Evolutionary conservation across 2,113 vertebrate species (phyloP), one percentile per base, ranked within the genome.

Genomic region (Eurypyga helias): DNA sequence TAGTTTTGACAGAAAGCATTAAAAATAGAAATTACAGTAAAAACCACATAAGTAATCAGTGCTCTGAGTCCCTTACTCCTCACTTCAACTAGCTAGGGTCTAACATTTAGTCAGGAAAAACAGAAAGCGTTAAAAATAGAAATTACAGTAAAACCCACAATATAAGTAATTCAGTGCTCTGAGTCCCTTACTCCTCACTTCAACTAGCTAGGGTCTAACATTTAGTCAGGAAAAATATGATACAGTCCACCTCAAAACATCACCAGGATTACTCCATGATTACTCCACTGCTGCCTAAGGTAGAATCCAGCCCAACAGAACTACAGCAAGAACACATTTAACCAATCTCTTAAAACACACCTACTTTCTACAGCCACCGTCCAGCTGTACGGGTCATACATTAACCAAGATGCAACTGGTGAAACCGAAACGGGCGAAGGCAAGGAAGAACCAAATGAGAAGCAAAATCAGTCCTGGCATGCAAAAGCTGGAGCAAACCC

Each of bases 371-470:
- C 5, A 43, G 62, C 23, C 1, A 0, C 4, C 46, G 24, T 58
- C 3, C 21, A 60, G 49, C 38, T 4, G 31, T 3, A n/a, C 2
- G 29, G 71, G 33, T 8, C 36, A 36, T 6, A 28, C 2, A 1
- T 4, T 7, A 60, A 54, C 0, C 0, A 38, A 45, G 33, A 29
- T 6, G n/a, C 1, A 0, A 14, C 18, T 4, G 11, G 9, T 38
- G 10, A 29, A 46, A 13, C 1, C 3, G 43, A 67, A 64, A 46
- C 0, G 0, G 36, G 57, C 8, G n/a, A 14, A 45, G 54, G 41
- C 18, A 33, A 36, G n/a, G 21, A 38, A 58, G 75, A 45, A 34
- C 51, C 25, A 1, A 21, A 28, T 1, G 4, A 31, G 69, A 11
- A 61, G 41, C 2, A 12, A 33, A 67, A 43, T 8, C 33, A 46